Evolutionary conservation across 2,888 invertebrate species (phyloP).

Genomic region (Diaphora mendica): DNA sequence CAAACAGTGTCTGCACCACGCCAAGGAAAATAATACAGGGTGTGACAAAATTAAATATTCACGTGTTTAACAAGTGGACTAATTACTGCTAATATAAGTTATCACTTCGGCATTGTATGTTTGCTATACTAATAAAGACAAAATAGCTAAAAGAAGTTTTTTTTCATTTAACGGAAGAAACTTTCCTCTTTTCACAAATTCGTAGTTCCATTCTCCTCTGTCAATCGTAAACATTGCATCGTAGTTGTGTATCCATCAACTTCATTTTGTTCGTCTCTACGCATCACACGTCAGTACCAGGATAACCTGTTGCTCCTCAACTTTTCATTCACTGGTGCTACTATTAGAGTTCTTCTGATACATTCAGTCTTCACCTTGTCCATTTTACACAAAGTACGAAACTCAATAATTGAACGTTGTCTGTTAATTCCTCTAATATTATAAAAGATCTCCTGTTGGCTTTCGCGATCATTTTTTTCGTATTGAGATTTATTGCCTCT

Average conservation of each 20-base stretch:
- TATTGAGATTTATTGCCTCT: background rate
- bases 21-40: slow-evolving; percentile 67
- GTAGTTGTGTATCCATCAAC: background rate
- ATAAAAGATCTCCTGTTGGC: background rate
- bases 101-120: background rate
- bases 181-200: too few relatives aligned
- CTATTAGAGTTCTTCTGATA: background rate
- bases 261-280: background rate
- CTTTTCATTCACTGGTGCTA: background rate
- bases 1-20: slow-evolving; percentile 60
- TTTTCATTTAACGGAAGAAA: too few relatives aligned
- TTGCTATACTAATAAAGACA: background rate
- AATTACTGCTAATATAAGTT: background rate
- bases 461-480: background rate
- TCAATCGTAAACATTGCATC: background rate
- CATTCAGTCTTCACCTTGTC: background rate
- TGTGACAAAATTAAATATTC: slow-evolving; percentile 33
- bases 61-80: background rate
- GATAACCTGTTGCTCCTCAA: background rate
- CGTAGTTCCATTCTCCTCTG: background rate
- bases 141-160: background rate
- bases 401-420: background rate
- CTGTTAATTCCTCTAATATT: too few relatives aligned
- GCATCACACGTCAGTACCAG: background rate
- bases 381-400: background rate